Evolutionary conservation across 2,888 invertebrate genomes (phyloP).

Genomic region (Pristionchus exspectatus): DNA sequence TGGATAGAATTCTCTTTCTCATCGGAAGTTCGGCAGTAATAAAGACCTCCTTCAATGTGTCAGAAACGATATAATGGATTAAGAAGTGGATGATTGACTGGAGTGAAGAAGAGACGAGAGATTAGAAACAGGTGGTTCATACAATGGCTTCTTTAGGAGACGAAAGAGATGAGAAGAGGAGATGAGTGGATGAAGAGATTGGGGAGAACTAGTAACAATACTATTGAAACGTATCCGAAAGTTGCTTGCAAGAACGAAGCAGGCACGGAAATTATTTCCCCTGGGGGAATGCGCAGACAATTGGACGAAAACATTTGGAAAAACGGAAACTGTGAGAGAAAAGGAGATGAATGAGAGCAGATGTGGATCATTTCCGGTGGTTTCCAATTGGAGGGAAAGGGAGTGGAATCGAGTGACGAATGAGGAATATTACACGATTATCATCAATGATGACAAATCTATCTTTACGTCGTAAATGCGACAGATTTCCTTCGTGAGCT

Average conservation of each 20-base stretch:
- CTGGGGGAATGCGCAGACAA: background rate
- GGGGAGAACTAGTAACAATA: background rate
- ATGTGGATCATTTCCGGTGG: conserved; percentile 40
- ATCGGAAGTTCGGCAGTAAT: background rate
- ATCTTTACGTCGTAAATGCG: conserved; percentile 46
- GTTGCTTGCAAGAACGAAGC: background rate
- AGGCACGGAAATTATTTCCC: background rate
- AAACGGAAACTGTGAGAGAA: background rate
- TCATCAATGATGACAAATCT: background rate
- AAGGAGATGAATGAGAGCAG: conserved; percentile 18
- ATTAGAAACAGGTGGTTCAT: conserved; percentile 36
- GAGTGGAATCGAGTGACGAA: conserved; percentile 22
- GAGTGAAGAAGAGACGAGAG: conserved; percentile 37
- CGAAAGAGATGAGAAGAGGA: background rate
- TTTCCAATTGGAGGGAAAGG: conserved; percentile 42
- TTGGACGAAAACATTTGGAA: background rate
- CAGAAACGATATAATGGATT: background rate
- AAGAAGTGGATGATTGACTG: conserved; percentile 43
- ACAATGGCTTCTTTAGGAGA: background rate
- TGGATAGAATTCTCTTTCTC: background rate
- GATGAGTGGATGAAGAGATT: background rate
- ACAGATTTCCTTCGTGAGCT: conserved; percentile 34
- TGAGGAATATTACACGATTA: background rate
- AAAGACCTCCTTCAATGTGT: conserved; percentile 18
- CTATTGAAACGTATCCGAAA: background rate